Conservation (phyloP, 2,888 invertebrate species). For the Petrophora chlorosata region DNA sequence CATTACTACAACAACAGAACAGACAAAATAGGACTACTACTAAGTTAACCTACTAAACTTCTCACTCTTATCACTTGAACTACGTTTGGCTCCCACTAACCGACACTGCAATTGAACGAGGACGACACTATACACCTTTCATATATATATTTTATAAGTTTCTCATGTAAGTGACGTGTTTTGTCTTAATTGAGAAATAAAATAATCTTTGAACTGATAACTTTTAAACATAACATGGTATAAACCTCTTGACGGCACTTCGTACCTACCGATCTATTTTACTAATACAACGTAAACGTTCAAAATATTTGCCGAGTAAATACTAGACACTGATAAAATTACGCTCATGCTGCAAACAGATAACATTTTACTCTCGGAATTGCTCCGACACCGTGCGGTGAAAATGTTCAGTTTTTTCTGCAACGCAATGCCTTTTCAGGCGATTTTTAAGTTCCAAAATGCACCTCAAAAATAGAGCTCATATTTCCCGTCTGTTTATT, state of each 20-base stretch:
- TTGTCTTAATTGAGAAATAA: too few species aligned
- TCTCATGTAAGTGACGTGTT: too few species aligned
- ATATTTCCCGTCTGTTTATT: neutral
- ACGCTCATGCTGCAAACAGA: constrained; percentile 67
- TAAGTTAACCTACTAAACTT: too few species aligned
- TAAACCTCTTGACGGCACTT: neutral
- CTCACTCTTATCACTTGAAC: too few species aligned
- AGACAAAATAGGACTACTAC: too few species aligned
- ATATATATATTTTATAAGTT: too few species aligned
- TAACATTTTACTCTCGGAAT: constrained; percentile 54
- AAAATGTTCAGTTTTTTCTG: constrained; percentile 39
- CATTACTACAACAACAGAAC: too few species aligned
- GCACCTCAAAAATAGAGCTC: constrained; percentile 20
- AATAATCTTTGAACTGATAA: too few species aligned
- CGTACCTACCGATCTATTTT: constrained; percentile 29
- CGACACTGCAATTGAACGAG: too few species aligned
- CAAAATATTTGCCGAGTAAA: constrained; percentile 71
- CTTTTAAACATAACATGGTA: too few species aligned
- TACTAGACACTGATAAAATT: constrained; percentile 58
- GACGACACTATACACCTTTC: too few species aligned
- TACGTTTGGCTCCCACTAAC: too few species aligned
- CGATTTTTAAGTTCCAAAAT: constrained; percentile 28
- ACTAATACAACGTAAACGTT: constrained; percentile 42
- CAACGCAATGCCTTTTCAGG: constrained; percentile 19
- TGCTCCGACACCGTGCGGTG: constrained; percentile 33